Evolutionary conservation across 2,113 vertebrate species (phyloP).

Genomic region (Emydocephalus ijimae): DNA sequence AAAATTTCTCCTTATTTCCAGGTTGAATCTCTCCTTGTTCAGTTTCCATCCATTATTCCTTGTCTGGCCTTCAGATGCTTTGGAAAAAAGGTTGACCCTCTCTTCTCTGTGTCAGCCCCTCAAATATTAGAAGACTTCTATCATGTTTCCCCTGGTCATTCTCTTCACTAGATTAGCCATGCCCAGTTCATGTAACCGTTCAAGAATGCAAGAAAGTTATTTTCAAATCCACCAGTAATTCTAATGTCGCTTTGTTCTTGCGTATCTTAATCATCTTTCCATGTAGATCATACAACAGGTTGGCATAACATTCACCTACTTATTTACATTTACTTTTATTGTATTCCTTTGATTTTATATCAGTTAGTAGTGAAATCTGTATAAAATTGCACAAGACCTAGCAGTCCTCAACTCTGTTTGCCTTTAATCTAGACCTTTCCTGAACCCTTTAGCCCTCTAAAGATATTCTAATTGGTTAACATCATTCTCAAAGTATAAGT

Average conservation of each 20-base stretch:
- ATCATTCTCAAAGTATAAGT: not conserved
- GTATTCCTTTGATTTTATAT: not conserved
- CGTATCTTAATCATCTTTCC: not conserved
- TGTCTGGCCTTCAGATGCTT: no score
- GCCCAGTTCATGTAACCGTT: not conserved
- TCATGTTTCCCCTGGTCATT: no score
- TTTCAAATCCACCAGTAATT: not conserved
- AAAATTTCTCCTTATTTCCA: no score
- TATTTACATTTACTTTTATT: not conserved
- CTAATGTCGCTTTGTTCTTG: not conserved
- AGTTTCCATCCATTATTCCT: no score
- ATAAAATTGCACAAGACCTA: not conserved
- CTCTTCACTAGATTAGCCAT: no score
- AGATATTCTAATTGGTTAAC: not conserved
- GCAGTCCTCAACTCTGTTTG: not conserved
- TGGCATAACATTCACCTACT: not conserved
- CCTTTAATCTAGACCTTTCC: not conserved
- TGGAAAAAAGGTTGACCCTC: no score
- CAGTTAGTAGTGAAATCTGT: not conserved
- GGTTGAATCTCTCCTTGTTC: no score
- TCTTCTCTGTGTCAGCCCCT: no score
- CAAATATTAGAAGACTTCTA: no score
- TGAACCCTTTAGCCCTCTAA: not conserved
- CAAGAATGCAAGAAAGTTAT: not conserved
- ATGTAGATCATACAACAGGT: not conserved